phyloP scores from a whole-genome alignment of 30 jellyfish, hydroid and myxozoan species.

The Clytia hemisphaerica region DNA sequence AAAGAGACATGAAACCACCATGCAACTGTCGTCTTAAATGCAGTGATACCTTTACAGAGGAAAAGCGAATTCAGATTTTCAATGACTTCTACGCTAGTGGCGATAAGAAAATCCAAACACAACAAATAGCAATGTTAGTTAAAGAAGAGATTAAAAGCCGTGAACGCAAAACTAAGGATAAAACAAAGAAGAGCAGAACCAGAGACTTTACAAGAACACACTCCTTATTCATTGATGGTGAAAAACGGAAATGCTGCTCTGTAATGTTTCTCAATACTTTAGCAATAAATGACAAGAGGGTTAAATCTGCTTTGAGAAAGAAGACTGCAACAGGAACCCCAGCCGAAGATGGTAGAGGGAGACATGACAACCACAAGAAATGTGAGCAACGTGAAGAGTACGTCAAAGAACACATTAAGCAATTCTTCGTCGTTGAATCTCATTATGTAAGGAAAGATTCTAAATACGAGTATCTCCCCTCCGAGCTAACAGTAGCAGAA shows the following conservation, averaged over 20 bases:
- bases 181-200: background rate
- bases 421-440: background rate
- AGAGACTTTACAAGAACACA: background rate
- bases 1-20: background rate
- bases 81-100: background rate
- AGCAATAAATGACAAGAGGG: background rate
- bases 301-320: background rate
- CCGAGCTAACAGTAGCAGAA: background rate
- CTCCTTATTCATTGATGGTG: conserved; percentile 4
- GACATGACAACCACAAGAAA: background rate
- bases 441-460: conserved; percentile 8
- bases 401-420: background rate
- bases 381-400: background rate
- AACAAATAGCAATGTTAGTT: background rate
- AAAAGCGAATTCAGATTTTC: background rate
- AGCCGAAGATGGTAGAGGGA: background rate
- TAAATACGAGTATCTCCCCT: background rate
- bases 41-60: background rate
- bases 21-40: background rate
- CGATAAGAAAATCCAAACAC: background rate
- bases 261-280: background rate
- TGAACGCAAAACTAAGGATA: background rate
- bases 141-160: background rate
- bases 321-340: conserved; percentile 10
- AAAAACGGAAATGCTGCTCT: background rate